Base-by-base conservation (phyloP, 2,888 invertebrate genomes). In the Drosophila leonis region DNA sequence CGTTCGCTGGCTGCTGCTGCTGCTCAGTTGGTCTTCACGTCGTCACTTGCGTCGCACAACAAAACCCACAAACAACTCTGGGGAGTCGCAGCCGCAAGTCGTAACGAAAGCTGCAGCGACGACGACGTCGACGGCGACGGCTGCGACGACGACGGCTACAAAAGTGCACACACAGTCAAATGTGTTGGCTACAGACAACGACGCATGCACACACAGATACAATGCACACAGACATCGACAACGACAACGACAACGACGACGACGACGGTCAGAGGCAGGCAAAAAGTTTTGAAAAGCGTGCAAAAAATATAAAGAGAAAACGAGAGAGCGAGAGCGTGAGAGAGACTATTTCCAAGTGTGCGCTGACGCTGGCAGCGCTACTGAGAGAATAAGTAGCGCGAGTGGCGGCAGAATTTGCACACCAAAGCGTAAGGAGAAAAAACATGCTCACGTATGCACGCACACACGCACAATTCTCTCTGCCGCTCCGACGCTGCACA, bases 1-100 rank as follows among this genome's bases (percentile, higher is more conserved):
- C 80, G 77, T 75, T 79, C 73, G 77, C 67, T 76, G 51, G 76
- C 76, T 77, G 84, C 82, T 69, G 73, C 75, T 72, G 72, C 68
- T 70, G 75, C 75, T 72, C 65, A 73, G 80, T 81, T 84, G 85
- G 89, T 90, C 90, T 91, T 90, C 86, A 88, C 91, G 90, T 91
- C 91, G 90, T 91, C 91, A 90, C 91, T 91, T 88, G 88, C 91
- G 86, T 90, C 91, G 91, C 90, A 90, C 91, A 91, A 91, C 91
- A 84, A 76, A 88, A 75, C 83, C 86, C 78, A 83, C 83, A 83
- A 86, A 85, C 89, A 91, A 85, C 77, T 85, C 83, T 77, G 76
- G 75, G 81, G 85, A 84, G 80, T 86, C 83, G 73, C 86, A 79
- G 75, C 65, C 72, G 82, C 76, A 74, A 81, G 78, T 82, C 79